Evolutionary conservation across 2,113 vertebrate genomes (phyloP), one percentile per base, ranked within the genome.

Genomic region (Turnix velox): DNA sequence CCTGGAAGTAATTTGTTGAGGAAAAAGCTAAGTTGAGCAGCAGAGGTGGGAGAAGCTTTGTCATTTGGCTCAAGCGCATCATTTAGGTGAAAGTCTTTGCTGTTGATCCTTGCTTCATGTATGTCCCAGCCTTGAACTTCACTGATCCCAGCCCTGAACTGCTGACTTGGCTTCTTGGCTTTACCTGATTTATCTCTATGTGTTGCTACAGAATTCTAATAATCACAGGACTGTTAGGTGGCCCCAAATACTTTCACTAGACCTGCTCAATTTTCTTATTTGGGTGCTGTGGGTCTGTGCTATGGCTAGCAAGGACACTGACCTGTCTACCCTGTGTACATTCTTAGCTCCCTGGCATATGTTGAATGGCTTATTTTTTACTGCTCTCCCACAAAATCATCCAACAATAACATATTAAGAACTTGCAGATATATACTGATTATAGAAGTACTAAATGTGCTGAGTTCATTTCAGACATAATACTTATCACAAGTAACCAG

Each of bases 221-320:
- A 46, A 3, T 28, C 33, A 15, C 16, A 54, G 42, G 3, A 23
- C 28, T 49, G 14, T 40, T 5, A 0, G 14, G 12, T 85, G 12
- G 6, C 31, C 6, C 10, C 18, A 15, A 42, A 67, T 55, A 15
- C 27, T 12, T 27, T 78, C 23, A 14, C 25, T 18, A 67, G 20
- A 51, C 6, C 7, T 14, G 8, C 42, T 49, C 0, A 0, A 1
- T 72, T 67, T 71, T 84, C 39, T 23, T 23, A 15, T 67, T 69
- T 45, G 35, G 8, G 6, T 82, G 5, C 14, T 43, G 25, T 39
- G 20, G 25, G 27, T 31, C 24, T 67, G 27, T 73, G 16, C 18
- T 9, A 27, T n/a, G 7, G 13, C 40, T 59, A 81, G 31, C 6
- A 48, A 46, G 14, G 30, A 46, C 14, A 14, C 7, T n/a, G 22